A percentile compares a stretch with the other conserved stretches of the same genome.
These are phyloP conservation scores for Listronotus oregonensis DNA, from an alignment of 1,140 invertebrate genomes.

Conservation along the genomic window DNA sequence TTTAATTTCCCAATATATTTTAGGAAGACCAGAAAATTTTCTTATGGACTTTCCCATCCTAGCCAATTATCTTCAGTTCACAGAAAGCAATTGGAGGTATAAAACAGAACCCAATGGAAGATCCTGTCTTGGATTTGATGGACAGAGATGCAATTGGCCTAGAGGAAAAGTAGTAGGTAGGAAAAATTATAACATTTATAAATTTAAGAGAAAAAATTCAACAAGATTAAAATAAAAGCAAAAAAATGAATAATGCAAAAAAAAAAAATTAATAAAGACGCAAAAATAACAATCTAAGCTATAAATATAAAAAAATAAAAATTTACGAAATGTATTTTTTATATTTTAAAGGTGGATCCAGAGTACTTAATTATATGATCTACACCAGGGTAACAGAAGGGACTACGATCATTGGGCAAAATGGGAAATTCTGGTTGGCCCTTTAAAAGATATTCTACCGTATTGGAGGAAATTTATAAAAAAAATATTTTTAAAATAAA, in stretches of 20 bases:
- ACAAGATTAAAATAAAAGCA: background rate
- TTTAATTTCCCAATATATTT: constrained; percentile 52
- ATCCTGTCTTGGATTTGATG: constrained; percentile 59
- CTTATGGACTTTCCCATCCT: constrained; percentile 67
- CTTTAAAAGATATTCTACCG: constrained; percentile 77
- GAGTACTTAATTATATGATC: constrained; percentile 89
- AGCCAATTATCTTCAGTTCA: constrained; percentile 67
- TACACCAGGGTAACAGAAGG: constrained; percentile 79
- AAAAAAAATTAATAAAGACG: background rate
- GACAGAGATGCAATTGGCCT: constrained; percentile 68
- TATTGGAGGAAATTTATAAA: constrained; percentile 73
- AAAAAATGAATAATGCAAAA: too few relatives aligned
- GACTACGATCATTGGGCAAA: constrained; percentile 82
- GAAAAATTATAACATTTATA: background rate
- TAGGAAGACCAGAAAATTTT: constrained; percentile 57
- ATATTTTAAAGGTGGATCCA: constrained; percentile 72
- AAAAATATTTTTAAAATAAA: too few relatives aligned
- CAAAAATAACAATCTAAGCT: background rate
- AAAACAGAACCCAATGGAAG: constrained; percentile 61
- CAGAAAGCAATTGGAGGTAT: constrained; percentile 60
- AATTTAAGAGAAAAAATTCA: background rate
- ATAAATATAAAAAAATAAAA: too few relatives aligned
- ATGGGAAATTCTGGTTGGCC: constrained; percentile 80
- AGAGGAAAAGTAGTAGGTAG: constrained; percentile 68
- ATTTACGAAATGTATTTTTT: constrained; percentile 1